A percentile compares a stretch with the other conserved stretches of the same genome.
Conservation (phyloP, 2,113 vertebrate genomes). For the Phodopus roborovskii region DNA sequence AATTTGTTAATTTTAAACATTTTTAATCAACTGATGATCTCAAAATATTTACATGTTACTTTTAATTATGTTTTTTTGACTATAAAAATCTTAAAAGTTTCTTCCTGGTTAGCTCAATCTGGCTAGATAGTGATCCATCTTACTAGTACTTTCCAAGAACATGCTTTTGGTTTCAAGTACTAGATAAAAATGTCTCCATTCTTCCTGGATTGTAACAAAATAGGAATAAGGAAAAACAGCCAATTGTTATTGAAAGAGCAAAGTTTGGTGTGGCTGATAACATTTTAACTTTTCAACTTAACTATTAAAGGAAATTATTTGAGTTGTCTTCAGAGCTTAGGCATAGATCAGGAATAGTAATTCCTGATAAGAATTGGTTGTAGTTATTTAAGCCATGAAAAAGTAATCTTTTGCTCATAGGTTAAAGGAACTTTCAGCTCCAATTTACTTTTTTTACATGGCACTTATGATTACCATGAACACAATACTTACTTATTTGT, state of each 20-base stretch:
- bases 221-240: slow-evolving; percentile 27
- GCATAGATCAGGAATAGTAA: not conserved
- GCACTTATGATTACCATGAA: not conserved
- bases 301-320: not conserved
- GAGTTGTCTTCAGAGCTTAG: not conserved
- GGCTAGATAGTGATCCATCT: not conserved
- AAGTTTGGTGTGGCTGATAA: not conserved
- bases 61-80: not conserved
- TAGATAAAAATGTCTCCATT: not conserved
- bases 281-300: slow-evolving; percentile 11
- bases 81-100: not conserved
- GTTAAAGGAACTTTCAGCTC: not conserved
- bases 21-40: not conserved
- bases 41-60: not conserved
- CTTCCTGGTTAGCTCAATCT: not conserved
- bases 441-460: not conserved
- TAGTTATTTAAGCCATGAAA: slow-evolving; percentile 15
- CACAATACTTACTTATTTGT: not conserved
- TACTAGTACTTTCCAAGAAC: not conserved
- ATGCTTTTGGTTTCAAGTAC: not conserved
- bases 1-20: not conserved
- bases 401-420: not conserved
- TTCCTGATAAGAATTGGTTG: too few species aligned
- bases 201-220: not conserved
- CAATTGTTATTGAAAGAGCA: not conserved